A percentile compares a stretch with the other conserved stretches of the same genome.
Conservation (phyloP, 2,113 vertebrate species). For the Xyrauchen texanus region DNA sequence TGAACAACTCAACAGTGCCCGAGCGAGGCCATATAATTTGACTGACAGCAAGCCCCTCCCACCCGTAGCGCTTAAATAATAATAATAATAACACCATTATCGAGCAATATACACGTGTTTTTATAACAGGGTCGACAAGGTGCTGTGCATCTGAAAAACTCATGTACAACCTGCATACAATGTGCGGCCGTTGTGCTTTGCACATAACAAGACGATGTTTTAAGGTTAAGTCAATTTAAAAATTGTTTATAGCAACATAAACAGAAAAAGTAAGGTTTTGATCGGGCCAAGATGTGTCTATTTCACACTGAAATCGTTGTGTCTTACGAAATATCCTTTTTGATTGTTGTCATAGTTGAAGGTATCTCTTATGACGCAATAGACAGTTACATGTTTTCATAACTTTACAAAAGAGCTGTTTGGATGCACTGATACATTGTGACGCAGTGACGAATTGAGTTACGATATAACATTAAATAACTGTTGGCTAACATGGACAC, state of each 20-base stretch:
- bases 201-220: too few species aligned
- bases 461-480: background rate
- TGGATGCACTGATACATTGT: background rate
- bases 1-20: slow-evolving; percentile 61
- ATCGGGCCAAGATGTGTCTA: too few species aligned
- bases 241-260: too few species aligned
- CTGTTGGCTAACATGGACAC: too few species aligned
- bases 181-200: too few species aligned
- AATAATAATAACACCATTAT: background rate
- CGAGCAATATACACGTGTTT: background rate
- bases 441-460: background rate
- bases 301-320: too few species aligned
- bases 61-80: background rate
- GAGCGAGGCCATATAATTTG: slow-evolving; percentile 28
- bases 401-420: background rate
- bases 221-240: too few species aligned
- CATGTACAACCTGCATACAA: background rate
- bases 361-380: background rate
- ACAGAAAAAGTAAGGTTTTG: too few species aligned
- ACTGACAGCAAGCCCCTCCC: slow-evolving; percentile 43
- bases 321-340: background rate
- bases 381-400: too few species aligned
- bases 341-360: background rate
- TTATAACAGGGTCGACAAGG: slow-evolving; percentile 1
- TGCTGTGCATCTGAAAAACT: background rate